These are phyloP conservation scores for Dryoscopus gambensis DNA, from an alignment of 2,113 vertebrate species.

Conservation along the genomic window DNA sequence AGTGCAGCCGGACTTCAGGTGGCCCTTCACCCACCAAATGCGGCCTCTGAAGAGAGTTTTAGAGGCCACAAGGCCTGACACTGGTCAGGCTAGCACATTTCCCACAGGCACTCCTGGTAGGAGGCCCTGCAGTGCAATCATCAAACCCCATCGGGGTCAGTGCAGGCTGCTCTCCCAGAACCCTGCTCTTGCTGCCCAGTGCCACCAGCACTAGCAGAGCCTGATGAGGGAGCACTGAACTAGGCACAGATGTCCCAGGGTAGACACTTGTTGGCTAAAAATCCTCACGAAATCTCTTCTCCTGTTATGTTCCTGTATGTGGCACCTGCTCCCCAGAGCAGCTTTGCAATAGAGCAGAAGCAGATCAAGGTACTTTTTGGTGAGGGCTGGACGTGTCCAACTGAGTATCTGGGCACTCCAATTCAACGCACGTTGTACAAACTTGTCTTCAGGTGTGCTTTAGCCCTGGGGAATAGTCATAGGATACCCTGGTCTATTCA, in stretches of 20 bases:
- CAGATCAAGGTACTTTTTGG: background rate
- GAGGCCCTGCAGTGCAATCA: background rate
- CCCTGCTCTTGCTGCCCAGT: background rate
- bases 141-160: accelerated
- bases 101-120: background rate
- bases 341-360: background rate
- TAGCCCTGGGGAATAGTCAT: background rate
- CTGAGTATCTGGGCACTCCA: background rate
- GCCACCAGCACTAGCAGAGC: background rate
- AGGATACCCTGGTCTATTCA: background rate
- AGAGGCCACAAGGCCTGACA: background rate
- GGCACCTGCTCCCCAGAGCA: background rate
- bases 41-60: background rate
- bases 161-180: background rate
- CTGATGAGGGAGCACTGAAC: background rate
- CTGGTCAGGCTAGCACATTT: background rate
- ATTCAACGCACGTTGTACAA: background rate
- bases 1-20: background rate
- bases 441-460: background rate
- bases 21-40: background rate
- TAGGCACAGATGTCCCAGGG: background rate
- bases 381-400: accelerated
- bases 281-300: background rate
- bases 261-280: background rate
- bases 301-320: background rate